Base-by-base conservation (phyloP, 2,888 invertebrate genomes). In the Meghimatium bilineatum region DNA sequence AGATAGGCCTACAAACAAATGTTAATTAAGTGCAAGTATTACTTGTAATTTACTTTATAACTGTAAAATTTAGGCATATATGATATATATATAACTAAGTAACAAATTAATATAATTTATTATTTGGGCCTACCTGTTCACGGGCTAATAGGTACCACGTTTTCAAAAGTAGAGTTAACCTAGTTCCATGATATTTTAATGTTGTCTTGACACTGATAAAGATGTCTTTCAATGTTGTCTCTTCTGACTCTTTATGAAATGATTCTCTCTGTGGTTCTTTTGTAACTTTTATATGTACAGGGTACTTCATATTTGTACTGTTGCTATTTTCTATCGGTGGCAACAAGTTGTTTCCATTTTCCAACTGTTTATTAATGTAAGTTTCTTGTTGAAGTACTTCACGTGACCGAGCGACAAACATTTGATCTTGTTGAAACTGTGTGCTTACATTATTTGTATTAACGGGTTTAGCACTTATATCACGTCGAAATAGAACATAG, bases 201-300 rank as follows among this genome's bases (percentile, higher is more conserved):
- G 98, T 97, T 87, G 98, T 98, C 95, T 99, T 99, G 83, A 99
- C 97, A 95, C 97, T 97, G 94, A 98, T 97, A 94, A 98, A 98
- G 92, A 98, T 95, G 94, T 98, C 97, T 71, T 86, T 80, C 20
- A 91, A 56, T 60, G 89, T 86, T 17, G 91, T 91, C n/a, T 82
- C 60, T 38, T 63, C 77, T 14, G 56, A 10, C 1, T 63, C 29
- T 38, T 38, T 36, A 44, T 44, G 72, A n/a, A 49, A 44, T n/a
- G 44, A n/a, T n/a, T n/a, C 66, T 44, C 23, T 72, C n/a, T 72
- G 26, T 1, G n/a, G 10, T 0, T 44, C 44, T 49, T 38, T 26
- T 26, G 26, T 44, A 5, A n/a, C 14, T 44, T 44, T n/a, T 10
- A 12, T 3, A 12, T 44, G 72, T n/a, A 3, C 29, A 10, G 44